A percentile compares a stretch with the other conserved stretches of the same genome.
These are phyloP conservation scores for Stegophylla sp. DNA, from an alignment of 2,888 invertebrate genomes.

Conservation along the genomic window DNA sequence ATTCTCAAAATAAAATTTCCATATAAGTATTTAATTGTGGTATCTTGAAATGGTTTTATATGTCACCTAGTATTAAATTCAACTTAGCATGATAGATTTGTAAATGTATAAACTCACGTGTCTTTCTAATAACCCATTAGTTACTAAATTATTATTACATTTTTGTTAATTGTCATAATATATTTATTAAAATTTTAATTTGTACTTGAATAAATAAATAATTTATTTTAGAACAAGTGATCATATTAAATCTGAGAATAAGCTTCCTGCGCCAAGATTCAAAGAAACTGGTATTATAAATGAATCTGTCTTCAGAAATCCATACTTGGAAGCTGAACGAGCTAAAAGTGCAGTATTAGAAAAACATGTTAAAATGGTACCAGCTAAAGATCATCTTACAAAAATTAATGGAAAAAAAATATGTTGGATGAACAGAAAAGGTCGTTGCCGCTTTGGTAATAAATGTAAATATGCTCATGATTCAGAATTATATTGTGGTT, in stretches of 20 bases:
- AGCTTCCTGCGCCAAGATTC: slow-evolving; percentile 58
- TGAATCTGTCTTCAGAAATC: slow-evolving; percentile 85
- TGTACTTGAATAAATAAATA: no score
- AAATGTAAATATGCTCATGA: slow-evolving; percentile 92
- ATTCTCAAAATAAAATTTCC: no score
- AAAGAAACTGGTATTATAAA: slow-evolving; percentile 65
- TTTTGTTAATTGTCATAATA: no score
- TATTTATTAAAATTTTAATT: no score
- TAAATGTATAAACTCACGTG: no score
- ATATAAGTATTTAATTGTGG: no score
- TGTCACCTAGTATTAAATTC: no score
- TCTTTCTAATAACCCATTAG: no score
- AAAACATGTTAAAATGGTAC: slow-evolving; percentile 91
- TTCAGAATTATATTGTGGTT: slow-evolving; percentile 71
- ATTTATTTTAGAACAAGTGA: slow-evolving; percentile 4
- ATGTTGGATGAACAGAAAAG: slow-evolving; percentile 92
- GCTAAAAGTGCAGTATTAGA: slow-evolving; percentile 86
- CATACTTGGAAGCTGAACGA: slow-evolving; percentile 83
- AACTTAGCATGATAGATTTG: no score
- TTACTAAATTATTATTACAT: no score
- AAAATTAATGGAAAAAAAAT: slow-evolving; percentile 86
- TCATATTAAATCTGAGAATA: slow-evolving; percentile 26
- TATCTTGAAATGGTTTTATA: no score
- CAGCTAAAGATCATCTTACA: slow-evolving; percentile 73
- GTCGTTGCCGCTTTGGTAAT: slow-evolving; percentile 87